Conservation (phyloP, 2,888 invertebrate genomes). For the Agrochola macilenta region DNA sequence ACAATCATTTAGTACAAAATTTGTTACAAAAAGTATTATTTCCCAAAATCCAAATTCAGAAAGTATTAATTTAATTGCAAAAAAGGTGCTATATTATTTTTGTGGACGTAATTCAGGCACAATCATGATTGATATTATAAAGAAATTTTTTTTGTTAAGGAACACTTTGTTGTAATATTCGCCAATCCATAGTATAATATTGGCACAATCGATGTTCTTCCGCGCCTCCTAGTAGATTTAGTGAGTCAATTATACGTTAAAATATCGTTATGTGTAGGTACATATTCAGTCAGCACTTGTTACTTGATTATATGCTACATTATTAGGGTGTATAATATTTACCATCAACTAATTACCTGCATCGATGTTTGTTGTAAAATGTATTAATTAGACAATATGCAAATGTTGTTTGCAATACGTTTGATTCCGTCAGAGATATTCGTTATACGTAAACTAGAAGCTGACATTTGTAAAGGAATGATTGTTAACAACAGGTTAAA, state of each 20-base stretch:
- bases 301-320: conserved; percentile 67
- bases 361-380: conserved; percentile 65
- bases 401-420: conserved; percentile 57
- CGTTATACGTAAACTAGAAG: conserved; percentile 64
- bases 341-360: conserved; percentile 58
- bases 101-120: conserved; percentile 75
- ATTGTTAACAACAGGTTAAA: conserved; percentile 50
- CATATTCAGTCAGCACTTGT: conserved; percentile 71
- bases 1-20: conserved; percentile 88
- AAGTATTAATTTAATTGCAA: conserved; percentile 87
- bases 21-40: conserved; percentile 88
- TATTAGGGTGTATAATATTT: conserved; percentile 63
- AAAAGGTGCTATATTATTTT: conserved; percentile 81
- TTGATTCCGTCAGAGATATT: conserved; percentile 66
- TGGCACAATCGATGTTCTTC: conserved; percentile 86
- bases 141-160: conserved; percentile 65
- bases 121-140: conserved; percentile 72
- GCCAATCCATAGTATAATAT: conserved; percentile 69
- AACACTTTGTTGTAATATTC: conserved; percentile 63
- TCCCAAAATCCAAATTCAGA: conserved; percentile 87
- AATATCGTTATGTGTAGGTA: conserved; percentile 68
- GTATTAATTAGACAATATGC: conserved; percentile 63
- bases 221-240: conserved; percentile 80
- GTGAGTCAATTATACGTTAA: conserved; percentile 78
- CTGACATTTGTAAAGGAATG: conserved; percentile 48